Conservation (phyloP, 2,888 invertebrate species). For the Abscondita cerata region DNA sequence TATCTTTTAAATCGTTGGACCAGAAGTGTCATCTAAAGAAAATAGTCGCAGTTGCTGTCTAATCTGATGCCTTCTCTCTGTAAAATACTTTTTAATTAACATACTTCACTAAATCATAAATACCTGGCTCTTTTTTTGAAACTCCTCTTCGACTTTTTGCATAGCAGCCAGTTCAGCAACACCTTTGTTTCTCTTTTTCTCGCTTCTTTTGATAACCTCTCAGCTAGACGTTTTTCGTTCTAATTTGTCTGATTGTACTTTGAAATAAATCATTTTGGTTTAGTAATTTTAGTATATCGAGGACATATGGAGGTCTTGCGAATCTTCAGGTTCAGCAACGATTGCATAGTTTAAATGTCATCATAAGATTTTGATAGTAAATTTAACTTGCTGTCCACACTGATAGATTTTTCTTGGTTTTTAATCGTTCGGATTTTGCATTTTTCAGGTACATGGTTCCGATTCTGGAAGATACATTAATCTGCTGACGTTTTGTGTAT, state of each 20-base stretch:
- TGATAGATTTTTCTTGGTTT: conserved; percentile 36
- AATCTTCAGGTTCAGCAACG: conserved; percentile 49
- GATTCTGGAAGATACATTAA: conserved; percentile 78
- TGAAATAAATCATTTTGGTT: conserved; percentile 78
- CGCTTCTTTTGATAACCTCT: conserved; percentile 77
- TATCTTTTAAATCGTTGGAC: conserved; percentile 54
- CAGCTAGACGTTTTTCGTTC: conserved; percentile 75
- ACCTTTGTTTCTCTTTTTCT: conserved; percentile 79
- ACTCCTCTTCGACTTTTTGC: conserved; percentile 86
- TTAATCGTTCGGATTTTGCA: conserved; percentile 31
- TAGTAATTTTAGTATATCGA: conserved; percentile 38
- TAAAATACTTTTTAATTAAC: conserved; percentile 27
- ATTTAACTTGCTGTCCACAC: conserved; percentile 29
- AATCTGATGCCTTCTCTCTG: conserved; percentile 75
- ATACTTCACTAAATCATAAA: conserved; percentile 3
- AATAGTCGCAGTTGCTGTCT: conserved; percentile 77
- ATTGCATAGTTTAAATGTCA: conserved; percentile 52
- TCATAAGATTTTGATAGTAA: conserved; percentile 61
- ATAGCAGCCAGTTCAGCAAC: conserved; percentile 81
- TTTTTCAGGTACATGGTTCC: conserved; percentile 36
- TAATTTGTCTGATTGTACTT: conserved; percentile 82
- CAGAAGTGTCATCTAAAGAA: conserved; percentile 66
- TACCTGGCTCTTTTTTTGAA: conserved; percentile 75
- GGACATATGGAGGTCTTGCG: conserved; percentile 51
- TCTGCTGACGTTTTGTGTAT: conserved; percentile 63